Percentiles rank a stretch among this genome's conserved stretches.
These are phyloP conservation scores for Lordiphosa mommai DNA, from an alignment of 1,140 invertebrate species.

Conservation along the genomic window DNA sequence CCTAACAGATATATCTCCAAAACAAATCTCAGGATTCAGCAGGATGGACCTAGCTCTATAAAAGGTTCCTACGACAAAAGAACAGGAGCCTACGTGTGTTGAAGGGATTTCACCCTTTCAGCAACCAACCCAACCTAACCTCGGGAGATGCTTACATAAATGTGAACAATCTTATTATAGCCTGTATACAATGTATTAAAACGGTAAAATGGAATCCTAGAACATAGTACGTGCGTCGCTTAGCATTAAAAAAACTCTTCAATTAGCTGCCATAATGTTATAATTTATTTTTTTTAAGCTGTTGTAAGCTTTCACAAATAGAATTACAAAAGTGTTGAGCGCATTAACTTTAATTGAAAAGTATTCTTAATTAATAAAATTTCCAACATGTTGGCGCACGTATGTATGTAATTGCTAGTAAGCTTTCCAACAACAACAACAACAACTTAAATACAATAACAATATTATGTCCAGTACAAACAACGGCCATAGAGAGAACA, in stretches of 20 bases:
- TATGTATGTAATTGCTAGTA: constrained; percentile 59
- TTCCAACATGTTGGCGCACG: constrained; percentile 48
- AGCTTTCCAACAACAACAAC: constrained; percentile 12
- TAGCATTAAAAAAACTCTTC: constrained; percentile 16
- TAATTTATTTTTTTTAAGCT: constrained; percentile 32
- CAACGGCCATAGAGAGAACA: constrained; percentile 22
- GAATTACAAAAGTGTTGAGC: constrained; percentile 73
- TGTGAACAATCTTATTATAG: too few relatives aligned
- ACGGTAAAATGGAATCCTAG: neutral
- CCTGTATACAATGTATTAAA: neutral
- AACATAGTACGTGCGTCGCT: neutral
- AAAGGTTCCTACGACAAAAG: too few relatives aligned
- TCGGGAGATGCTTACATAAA: neutral
- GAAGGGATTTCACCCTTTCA: too few relatives aligned
- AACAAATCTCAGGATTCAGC: too few relatives aligned
- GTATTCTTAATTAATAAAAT: constrained; percentile 77
- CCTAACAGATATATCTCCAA: too few relatives aligned
- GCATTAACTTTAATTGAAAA: constrained; percentile 73
- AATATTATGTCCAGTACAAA: constrained; percentile 59
- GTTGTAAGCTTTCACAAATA: constrained; percentile 56
- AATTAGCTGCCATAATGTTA: constrained; percentile 34
- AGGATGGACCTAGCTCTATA: too few relatives aligned
- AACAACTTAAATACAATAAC: constrained; percentile 38
- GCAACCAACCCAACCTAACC: too few relatives aligned
- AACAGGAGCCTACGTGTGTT: too few relatives aligned